Conservation (phyloP, 2,888 invertebrate genomes). For the Laothoe populi region DNA sequence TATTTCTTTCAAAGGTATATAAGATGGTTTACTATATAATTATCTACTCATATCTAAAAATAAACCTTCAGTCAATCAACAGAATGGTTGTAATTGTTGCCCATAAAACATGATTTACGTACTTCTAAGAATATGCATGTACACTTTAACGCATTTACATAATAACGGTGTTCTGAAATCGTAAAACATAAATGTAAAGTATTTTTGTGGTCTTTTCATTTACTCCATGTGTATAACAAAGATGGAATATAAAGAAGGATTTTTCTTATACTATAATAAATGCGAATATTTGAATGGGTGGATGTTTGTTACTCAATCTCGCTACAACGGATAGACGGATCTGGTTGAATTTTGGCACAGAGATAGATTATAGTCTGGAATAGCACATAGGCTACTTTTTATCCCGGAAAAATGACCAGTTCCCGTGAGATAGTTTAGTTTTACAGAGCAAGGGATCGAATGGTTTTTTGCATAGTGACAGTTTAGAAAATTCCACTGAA, state of each 20-base stretch:
- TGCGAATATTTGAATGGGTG: too few relatives aligned
- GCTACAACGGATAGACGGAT: too few relatives aligned
- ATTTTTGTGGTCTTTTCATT: conserved; percentile 10
- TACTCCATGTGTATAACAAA: neutral
- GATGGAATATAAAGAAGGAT: conserved; percentile 4
- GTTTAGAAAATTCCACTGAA: too few relatives aligned
- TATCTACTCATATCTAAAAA: neutral
- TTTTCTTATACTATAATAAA: too few relatives aligned
- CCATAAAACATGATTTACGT: conserved; percentile 27
- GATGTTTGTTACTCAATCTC: too few relatives aligned
- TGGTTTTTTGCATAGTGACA: too few relatives aligned
- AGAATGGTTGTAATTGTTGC: conserved; percentile 12
- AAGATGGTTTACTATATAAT: neutral
- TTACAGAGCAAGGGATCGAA: too few relatives aligned
- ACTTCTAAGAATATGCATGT: neutral
- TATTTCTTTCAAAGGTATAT: neutral
- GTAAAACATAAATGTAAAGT: conserved; percentile 12
- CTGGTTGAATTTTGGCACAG: too few relatives aligned
- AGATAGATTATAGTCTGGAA: too few relatives aligned
- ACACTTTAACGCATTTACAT: neutral
- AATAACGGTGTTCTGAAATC: conserved; percentile 3
- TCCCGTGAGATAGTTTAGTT: too few relatives aligned
- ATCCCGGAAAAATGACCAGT: too few relatives aligned
- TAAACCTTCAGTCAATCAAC: conserved; percentile 1
- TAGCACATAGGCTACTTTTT: too few relatives aligned